Conservation (phyloP, 2,113 vertebrate genomes). For the Ceratotherium simum region DNA sequence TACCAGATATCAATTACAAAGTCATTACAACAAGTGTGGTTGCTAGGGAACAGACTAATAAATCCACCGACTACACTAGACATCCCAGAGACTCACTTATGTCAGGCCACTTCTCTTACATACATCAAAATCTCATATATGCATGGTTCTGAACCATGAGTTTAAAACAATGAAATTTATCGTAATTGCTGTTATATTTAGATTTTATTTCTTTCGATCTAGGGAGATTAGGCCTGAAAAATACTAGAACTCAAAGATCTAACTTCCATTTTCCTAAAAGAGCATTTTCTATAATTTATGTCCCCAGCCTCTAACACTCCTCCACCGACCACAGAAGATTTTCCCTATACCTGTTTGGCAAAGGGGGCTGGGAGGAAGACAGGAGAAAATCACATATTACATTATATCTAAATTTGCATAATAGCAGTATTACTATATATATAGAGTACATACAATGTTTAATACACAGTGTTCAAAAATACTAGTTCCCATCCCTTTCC, state of each 20-base stretch:
- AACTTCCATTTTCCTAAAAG: background rate
- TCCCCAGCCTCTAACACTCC: background rate
- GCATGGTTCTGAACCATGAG: background rate
- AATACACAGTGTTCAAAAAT: background rate
- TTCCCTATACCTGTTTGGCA: background rate
- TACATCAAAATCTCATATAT: background rate
- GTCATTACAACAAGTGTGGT: background rate
- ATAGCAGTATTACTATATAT: background rate
- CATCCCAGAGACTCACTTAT: background rate
- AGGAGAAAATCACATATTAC: background rate
- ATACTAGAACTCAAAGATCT: conserved; percentile 23
- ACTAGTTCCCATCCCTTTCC: background rate
- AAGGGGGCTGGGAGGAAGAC: background rate
- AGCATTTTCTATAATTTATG: background rate
- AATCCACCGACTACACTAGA: background rate
- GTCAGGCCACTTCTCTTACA: background rate
- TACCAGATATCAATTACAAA: background rate
- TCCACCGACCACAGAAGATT: background rate
- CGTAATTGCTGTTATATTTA: background rate
- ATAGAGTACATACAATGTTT: background rate
- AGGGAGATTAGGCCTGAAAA: background rate
- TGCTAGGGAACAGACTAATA: background rate
- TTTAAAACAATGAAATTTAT: conserved; percentile 23
- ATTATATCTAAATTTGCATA: background rate
- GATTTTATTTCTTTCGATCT: conserved; percentile 27